A percentile compares a stretch with the other conserved stretches of the same genome.
phyloP scores from a whole-genome alignment of 2,888 invertebrate genomes.

The Octonoba sinensis region DNA sequence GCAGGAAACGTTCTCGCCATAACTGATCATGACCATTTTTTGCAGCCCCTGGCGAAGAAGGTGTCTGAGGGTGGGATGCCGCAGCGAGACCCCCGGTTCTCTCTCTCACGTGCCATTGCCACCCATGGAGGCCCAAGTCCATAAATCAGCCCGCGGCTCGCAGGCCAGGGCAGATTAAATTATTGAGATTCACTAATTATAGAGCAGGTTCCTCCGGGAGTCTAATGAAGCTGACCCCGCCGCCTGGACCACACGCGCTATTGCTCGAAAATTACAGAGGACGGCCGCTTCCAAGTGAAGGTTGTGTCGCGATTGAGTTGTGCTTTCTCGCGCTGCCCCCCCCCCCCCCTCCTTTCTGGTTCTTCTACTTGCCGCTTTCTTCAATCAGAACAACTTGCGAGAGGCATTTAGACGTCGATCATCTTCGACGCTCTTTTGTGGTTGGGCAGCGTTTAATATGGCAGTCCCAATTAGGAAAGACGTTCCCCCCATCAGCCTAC shows the following conservation, averaged over 20 bases:
- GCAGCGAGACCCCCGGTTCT: constrained; percentile 11
- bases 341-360: constrained; percentile 2
- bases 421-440: too few relatives aligned
- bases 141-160: constrained; percentile 59
- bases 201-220: constrained; percentile 45
- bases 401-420: neutral
- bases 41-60: constrained; percentile 31
- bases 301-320: constrained; percentile 49
- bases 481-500: too few relatives aligned
- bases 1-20: too few relatives aligned
- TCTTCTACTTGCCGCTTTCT: neutral
- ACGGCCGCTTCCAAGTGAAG: constrained; percentile 33
- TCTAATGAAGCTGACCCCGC: constrained; percentile 63
- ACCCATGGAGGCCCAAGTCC: constrained; percentile 55
- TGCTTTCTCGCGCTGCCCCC: constrained; percentile 20
- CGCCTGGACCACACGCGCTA: constrained; percentile 47
- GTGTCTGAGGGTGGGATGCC: constrained; percentile 26
- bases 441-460: too few relatives aligned
- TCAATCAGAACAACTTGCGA: constrained; percentile 29
- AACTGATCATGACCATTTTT: too few relatives aligned
- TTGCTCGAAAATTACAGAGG: constrained; percentile 55
- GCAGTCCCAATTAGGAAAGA: too few relatives aligned
- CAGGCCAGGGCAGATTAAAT: constrained; percentile 58
- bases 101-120: constrained; percentile 58
- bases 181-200: constrained; percentile 64